Evolutionary conservation across 1,140 invertebrate genomes (phyloP).

Genomic region (Drosophila sucinea): DNA sequence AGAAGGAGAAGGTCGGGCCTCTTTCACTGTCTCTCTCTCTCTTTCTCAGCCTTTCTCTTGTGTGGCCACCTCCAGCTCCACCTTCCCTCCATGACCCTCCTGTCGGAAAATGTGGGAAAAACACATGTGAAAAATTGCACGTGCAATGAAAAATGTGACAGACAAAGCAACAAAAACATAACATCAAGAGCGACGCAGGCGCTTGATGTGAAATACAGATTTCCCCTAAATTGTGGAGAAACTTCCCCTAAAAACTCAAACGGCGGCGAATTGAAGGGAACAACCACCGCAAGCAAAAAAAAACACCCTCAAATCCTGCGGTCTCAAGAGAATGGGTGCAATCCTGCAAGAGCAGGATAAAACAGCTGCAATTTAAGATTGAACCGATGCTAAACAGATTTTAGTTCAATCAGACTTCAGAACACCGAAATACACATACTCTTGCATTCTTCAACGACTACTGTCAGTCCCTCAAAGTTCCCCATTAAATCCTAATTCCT

Average conservation of each 20-base stretch:
- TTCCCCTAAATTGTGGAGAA: constrained; percentile 40
- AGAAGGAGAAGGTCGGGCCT: not conserved
- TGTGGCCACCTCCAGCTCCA: no score
- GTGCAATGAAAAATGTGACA: constrained; percentile 26
- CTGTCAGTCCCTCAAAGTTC: no score
- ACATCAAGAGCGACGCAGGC: constrained; percentile 27
- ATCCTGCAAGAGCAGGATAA: not conserved
- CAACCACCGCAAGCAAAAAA: constrained; percentile 26
- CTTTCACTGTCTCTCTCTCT: not conserved
- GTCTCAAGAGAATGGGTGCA: not conserved
- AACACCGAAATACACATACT: no score
- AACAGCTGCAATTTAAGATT: no score
- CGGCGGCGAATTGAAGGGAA: constrained; percentile 11
- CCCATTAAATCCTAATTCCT: no score
- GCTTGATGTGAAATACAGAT: constrained; percentile 14
- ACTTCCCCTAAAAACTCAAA: constrained; percentile 30
- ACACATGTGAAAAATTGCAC: constrained; percentile 56
- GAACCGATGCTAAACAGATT: no score
- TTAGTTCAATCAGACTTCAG: no score
- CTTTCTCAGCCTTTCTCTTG: not conserved
- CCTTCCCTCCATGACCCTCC: constrained; percentile 12
- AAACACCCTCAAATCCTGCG: constrained; percentile 13
- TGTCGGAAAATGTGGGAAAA: constrained; percentile 34
- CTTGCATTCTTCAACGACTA: no score
- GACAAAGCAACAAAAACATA: not conserved